phyloP scores from a whole-genome alignment of 1,140 invertebrate genomes.

The Antheraea pernyi region DNA sequence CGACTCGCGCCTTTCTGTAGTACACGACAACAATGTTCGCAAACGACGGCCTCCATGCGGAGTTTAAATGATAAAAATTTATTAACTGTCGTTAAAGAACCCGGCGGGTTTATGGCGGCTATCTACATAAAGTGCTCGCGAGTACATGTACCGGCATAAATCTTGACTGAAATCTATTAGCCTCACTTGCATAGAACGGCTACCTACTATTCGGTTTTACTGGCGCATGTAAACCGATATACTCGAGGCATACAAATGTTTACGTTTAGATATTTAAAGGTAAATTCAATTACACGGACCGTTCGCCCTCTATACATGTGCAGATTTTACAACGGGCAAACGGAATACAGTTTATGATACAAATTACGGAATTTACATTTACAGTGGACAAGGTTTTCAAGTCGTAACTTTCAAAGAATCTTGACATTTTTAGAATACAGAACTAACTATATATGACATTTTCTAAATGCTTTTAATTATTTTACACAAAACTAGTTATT shows the following conservation, averaged over 20 bases:
- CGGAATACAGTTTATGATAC: slow-evolving; percentile 23
- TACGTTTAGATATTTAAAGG: slow-evolving; percentile 36
- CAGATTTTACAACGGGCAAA: slow-evolving; percentile 22
- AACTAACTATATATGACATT: not conserved
- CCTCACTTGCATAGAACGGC: slow-evolving; percentile 29
- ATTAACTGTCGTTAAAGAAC: slow-evolving; percentile 67
- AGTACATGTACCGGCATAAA: slow-evolving; percentile 59
- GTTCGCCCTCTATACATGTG: slow-evolving; percentile 21
- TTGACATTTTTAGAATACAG: not conserved
- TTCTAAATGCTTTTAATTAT: not conserved
- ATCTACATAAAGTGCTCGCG: slow-evolving; percentile 49
- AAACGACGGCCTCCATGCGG: slow-evolving; percentile 24
- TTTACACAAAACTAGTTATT: too few relatives aligned
- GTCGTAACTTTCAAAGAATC: not conserved
- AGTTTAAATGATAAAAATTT: slow-evolving; percentile 69
- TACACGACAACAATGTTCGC: not conserved
- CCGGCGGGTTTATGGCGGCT: slow-evolving; percentile 55
- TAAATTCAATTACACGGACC: slow-evolving; percentile 36
- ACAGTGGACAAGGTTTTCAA: not conserved
- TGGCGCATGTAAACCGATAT: slow-evolving; percentile 34
- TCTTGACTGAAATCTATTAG: slow-evolving; percentile 54
- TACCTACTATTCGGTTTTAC: slow-evolving; percentile 28
- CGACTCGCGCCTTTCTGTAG: slow-evolving; percentile 23
- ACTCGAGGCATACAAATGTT: slow-evolving; percentile 33
- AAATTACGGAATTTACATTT: slow-evolving; percentile 11